Evolutionary conservation across 2,113 vertebrate species (phyloP).

Genomic region (Plotosus lineatus): DNA sequence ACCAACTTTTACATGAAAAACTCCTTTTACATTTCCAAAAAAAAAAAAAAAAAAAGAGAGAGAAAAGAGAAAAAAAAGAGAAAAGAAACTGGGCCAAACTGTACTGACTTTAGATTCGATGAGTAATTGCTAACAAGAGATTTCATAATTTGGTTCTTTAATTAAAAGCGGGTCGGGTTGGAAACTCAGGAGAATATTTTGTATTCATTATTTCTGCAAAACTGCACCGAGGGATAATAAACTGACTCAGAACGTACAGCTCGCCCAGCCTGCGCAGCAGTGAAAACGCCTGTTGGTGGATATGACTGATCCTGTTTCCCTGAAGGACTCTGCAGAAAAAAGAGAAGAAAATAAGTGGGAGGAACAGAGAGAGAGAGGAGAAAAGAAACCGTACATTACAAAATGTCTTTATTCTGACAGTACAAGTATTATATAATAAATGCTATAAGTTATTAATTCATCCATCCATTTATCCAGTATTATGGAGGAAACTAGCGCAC

Average conservation of each 20-base stretch:
- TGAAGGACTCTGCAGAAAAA: conserved; percentile 81
- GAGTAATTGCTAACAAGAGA: conserved; percentile 13
- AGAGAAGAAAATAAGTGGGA: not conserved
- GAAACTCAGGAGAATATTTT: conserved; percentile 31
- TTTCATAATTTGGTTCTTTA: not conserved
- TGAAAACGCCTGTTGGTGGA: conserved; percentile 85
- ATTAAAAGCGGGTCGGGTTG: conserved; percentile 6
- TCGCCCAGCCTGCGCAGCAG: conserved; percentile 85
- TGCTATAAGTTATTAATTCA: no score
- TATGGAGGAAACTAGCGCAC: no score
- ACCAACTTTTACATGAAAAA: no score
- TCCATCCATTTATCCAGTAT: no score
- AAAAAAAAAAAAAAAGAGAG: not conserved
- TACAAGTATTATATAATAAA: no score
- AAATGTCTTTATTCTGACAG: no score
- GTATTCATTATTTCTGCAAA: conserved; percentile 34
- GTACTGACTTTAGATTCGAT: conserved; percentile 30
- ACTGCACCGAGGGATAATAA: not conserved
- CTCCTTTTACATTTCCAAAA: conserved; percentile 19
- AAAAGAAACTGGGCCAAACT: not conserved
- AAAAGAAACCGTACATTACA: no score
- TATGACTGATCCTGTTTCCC: conserved; percentile 82
- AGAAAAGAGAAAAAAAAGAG: not conserved
- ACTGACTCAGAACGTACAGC: conserved; percentile 79
- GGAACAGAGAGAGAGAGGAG: not conserved